phyloP scores from a whole-genome alignment of 2,888 invertebrate species.

The Xestia xanthographa region DNA sequence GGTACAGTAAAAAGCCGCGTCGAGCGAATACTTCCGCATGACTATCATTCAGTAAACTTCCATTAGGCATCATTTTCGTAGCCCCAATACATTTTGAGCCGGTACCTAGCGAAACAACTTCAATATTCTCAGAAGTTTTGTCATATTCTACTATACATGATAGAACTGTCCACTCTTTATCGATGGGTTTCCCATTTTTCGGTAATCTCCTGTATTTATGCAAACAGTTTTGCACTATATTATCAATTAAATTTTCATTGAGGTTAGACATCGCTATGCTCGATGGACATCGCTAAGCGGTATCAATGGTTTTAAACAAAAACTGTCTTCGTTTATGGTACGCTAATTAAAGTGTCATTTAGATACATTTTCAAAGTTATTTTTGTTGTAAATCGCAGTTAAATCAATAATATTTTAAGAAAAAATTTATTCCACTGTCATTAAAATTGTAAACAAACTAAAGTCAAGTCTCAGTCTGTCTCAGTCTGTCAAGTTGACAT shows the following conservation, averaged over 20 bases:
- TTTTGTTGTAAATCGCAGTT: not conserved
- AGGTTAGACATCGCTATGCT: constrained; percentile 72
- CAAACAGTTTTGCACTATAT: constrained; percentile 91
- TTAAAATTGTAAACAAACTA: constrained; percentile 30
- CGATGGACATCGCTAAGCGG: constrained; percentile 68
- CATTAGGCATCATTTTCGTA: constrained; percentile 91
- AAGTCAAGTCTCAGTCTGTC: too few relatives aligned
- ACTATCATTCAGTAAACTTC: constrained; percentile 95
- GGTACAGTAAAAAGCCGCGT: constrained; percentile 94
- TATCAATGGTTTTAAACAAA: not conserved
- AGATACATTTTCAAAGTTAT: not conserved
- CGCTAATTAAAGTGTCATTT: not conserved
- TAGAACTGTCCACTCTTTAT: constrained; percentile 95
- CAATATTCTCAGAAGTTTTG: constrained; percentile 72
- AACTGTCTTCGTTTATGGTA: not conserved
- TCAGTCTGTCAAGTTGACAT: constrained; percentile 17
- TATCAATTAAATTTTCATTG: constrained; percentile 78
- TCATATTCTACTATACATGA: constrained; percentile 93
- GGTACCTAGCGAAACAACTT: constrained; percentile 95
- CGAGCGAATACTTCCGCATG: constrained; percentile 97
- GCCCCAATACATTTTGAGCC: constrained; percentile 98
- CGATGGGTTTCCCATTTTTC: constrained; percentile 95
- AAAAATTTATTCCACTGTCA: not conserved
- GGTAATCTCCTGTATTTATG: constrained; percentile 91
- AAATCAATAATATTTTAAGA: not conserved